phyloP scores from a whole-genome alignment of 2,797 vertebrate genomes.

The Nasua narica region DNA sequence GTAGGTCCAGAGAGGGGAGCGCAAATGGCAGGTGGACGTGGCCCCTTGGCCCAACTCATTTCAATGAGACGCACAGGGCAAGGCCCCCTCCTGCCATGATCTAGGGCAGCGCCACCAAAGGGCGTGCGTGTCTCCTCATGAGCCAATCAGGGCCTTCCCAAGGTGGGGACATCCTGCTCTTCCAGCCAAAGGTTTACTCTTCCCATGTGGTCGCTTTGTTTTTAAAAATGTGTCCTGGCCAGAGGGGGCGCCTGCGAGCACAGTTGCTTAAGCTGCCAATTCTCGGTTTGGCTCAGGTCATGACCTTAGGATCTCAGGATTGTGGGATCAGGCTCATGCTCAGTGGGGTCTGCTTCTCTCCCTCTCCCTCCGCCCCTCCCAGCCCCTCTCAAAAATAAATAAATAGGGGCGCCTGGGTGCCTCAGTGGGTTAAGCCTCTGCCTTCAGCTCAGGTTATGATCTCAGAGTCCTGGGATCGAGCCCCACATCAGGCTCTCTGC shows the following conservation, averaged over 20 bases:
- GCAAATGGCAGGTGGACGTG: accelerated
- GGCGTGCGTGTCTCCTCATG: neutral
- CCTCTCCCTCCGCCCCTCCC: neutral
- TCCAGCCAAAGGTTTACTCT: neutral
- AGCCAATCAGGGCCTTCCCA: neutral
- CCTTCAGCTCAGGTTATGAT: too few relatives aligned
- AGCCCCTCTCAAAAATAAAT: neutral
- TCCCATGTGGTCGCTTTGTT: neutral
- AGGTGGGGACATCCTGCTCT: neutral
- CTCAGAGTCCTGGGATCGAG: too few relatives aligned
- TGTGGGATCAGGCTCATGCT: neutral
- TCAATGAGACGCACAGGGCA: neutral
- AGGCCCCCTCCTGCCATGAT: accelerated
- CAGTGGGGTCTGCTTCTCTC: neutral
- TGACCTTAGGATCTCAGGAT: neutral
- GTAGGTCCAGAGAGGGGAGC: neutral
- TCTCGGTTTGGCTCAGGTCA: neutral
- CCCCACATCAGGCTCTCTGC: too few relatives aligned
- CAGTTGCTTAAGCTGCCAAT: neutral
- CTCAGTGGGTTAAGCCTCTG: too few relatives aligned
- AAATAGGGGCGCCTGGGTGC: too few relatives aligned
- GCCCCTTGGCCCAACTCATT: neutral
- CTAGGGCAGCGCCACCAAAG: too few relatives aligned
- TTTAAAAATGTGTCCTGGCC: neutral
- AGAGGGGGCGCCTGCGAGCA: neutral